These are phyloP conservation scores for Benthosema pterotum DNA, from an alignment of 2,797 vertebrate genomes.

Conservation along the genomic window DNA sequence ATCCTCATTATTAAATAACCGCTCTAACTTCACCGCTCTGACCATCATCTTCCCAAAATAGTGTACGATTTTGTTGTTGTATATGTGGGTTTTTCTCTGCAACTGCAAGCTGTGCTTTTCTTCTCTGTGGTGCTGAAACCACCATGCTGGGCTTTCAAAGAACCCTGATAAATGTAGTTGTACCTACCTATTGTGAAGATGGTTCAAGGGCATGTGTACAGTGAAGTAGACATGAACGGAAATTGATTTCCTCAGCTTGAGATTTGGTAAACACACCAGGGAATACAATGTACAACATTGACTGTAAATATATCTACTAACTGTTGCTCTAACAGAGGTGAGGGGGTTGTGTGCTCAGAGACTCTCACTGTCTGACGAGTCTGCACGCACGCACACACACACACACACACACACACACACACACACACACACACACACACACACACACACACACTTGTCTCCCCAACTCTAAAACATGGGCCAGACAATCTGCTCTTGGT, in stretches of 20 bases:
- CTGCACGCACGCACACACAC: background rate
- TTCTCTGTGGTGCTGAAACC: conserved; percentile 39
- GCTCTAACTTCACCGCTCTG: no score
- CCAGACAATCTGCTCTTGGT: conserved; percentile 11
- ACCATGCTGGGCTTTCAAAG: conserved; percentile 45
- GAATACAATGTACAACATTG: no score
- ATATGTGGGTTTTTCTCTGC: conserved; percentile 23
- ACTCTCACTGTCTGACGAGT: background rate
- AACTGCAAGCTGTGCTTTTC: background rate
- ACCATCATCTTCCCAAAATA: no score
- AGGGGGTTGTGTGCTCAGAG: background rate
- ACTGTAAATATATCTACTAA: no score
- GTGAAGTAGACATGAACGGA: background rate
- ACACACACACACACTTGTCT: background rate
- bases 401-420: background rate
- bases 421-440: background rate
- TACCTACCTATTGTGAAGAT: no score
- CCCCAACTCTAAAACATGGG: background rate
- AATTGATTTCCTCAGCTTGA: conserved; percentile 4
- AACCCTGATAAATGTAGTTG: conserved; percentile 47
- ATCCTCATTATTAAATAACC: no score
- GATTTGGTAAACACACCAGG: background rate
- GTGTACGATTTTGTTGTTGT: no score
- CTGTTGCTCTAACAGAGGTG: no score
- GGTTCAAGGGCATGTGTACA: no score